Conservation (phyloP, 2,888 invertebrate genomes). For the Drosophila pullipes region DNA sequence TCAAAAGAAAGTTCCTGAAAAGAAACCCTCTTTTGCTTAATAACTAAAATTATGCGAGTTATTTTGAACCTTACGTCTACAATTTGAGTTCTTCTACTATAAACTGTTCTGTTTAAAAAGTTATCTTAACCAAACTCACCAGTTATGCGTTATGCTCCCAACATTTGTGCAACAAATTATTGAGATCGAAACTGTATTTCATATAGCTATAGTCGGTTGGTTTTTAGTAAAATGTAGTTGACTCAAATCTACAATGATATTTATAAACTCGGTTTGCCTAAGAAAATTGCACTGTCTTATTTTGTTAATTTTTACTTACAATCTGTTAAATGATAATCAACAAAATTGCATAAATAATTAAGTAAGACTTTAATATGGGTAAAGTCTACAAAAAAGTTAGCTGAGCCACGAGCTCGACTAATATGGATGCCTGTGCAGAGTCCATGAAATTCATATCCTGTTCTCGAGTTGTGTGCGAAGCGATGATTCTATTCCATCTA, state of each 20-base stretch:
- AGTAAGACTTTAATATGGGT: neutral
- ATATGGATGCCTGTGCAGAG: conserved; percentile 9
- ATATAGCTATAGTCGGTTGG: neutral
- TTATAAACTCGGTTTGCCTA: no score
- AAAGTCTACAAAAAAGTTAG: neutral
- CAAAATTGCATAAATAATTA: neutral
- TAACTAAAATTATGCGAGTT: no score
- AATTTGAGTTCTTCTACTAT: no score
- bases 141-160: no score
- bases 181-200: neutral
- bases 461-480: conserved; percentile 22
- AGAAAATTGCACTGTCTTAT: no score
- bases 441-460: conserved; percentile 13
- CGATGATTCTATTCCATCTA: conserved; percentile 31
- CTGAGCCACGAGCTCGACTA: neutral
- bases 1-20: no score
- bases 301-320: neutral
- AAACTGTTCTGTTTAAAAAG: no score
- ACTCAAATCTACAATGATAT: no score
- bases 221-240: neutral
- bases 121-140: neutral
- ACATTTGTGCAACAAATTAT: no score
- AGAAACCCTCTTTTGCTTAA: no score
- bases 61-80: no score
- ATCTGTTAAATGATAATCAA: neutral